Evolutionary conservation across 1,140 invertebrate species (phyloP).

Genomic region (Gryon sp.): DNA sequence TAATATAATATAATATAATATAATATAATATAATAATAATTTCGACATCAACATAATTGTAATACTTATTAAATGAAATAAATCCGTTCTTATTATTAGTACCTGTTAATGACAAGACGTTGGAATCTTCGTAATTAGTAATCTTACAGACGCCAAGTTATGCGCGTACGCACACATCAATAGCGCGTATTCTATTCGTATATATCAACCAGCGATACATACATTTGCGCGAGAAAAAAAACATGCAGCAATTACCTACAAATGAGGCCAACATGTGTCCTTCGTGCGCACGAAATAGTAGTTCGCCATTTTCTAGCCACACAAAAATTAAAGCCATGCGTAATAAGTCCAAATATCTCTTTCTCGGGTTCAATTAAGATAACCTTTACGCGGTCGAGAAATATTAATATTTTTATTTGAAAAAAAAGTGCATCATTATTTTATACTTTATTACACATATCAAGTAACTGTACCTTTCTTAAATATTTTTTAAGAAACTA

Average conservation of each 20-base stretch:
- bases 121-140: conserved; percentile 57
- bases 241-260: conserved; percentile 57
- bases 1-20: too few species aligned
- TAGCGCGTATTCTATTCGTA: conserved; percentile 3
- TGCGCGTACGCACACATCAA: conserved; percentile 16
- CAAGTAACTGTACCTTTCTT: too few species aligned
- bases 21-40: too few species aligned
- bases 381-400: too few species aligned
- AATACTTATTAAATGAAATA: too few species aligned
- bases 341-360: conserved; percentile 37
- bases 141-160: conserved; percentile 43
- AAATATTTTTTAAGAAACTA: too few species aligned
- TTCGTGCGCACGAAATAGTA: conserved; percentile 62
- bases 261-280: conserved; percentile 61
- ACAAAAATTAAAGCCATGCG: conserved; percentile 49
- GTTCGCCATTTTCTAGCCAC: conserved; percentile 53
- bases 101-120: conserved; percentile 50
- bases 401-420: not conserved
- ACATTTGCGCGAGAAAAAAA: conserved; percentile 32
- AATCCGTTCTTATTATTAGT: conserved; percentile 34
- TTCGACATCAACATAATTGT: conserved; percentile 10
- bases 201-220: conserved; percentile 13
- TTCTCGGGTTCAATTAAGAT: conserved; percentile 25
- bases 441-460: too few species aligned
- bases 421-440: not conserved